Percentiles rank a stretch among this genome's conserved stretches.
Evolutionary conservation across 2,797 vertebrate species (phyloP).

Genomic region (Falco peregrinus): DNA sequence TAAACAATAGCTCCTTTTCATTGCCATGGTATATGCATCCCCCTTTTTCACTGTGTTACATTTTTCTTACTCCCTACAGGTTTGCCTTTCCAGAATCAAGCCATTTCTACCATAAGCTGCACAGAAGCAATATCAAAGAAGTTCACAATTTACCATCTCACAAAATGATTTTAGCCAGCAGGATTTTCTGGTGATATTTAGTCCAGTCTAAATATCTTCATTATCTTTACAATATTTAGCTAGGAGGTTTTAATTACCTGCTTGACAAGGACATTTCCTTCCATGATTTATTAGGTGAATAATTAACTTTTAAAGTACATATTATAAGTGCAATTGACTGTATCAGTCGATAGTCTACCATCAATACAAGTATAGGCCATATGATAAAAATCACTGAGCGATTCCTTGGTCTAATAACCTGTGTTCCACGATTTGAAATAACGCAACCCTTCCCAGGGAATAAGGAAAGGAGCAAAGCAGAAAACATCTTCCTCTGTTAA

Average conservation of each 20-base stretch:
- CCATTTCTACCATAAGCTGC: background rate
- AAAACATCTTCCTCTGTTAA: background rate
- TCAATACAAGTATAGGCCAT: background rate
- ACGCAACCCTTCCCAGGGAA: background rate
- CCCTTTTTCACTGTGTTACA: background rate
- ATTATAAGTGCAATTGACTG: background rate
- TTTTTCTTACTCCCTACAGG: background rate
- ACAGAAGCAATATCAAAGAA: background rate
- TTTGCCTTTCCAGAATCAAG: background rate
- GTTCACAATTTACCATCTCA: background rate
- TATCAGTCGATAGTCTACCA: background rate
- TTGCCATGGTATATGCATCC: background rate
- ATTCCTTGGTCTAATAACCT: background rate
- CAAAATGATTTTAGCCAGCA: background rate
- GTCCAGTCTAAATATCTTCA: background rate
- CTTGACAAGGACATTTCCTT: background rate
- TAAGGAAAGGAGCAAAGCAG: background rate
- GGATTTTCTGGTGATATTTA: background rate
- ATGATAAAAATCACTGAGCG: background rate
- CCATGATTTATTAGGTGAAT: background rate
- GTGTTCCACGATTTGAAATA: background rate
- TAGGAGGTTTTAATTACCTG: background rate
- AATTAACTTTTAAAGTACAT: background rate
- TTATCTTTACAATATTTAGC: background rate
- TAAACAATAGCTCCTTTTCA: background rate